Evolutionary conservation across 2,797 vertebrate species (phyloP).

Genomic region (Phylloscopus collybita): DNA sequence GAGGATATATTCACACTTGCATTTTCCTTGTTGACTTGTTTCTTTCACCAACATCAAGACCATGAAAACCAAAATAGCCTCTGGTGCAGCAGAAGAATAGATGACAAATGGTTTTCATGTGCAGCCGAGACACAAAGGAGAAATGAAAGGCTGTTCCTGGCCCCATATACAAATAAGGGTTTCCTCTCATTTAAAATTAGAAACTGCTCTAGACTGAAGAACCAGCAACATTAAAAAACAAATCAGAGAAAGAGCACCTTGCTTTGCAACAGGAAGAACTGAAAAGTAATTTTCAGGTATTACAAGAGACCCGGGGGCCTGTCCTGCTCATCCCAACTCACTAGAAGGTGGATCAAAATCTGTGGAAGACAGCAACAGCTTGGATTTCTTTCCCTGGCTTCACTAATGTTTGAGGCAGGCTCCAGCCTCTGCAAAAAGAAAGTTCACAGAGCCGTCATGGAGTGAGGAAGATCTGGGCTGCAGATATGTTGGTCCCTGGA

Average conservation of each 20-base stretch:
- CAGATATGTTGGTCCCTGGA: slow-evolving; percentile 13
- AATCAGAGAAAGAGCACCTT: slow-evolving; percentile 28
- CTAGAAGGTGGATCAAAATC: neutral
- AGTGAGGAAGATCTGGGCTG: slow-evolving; percentile 1
- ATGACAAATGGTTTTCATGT: slow-evolving; percentile 35
- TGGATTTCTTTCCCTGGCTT: neutral
- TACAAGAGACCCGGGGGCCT: neutral
- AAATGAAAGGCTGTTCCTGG: slow-evolving; percentile 63
- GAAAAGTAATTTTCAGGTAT: neutral
- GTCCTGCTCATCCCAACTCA: neutral
- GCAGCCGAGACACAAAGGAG: slow-evolving; percentile 57
- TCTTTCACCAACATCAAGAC: slow-evolving; percentile 52
- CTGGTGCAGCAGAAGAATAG: slow-evolving; percentile 35
- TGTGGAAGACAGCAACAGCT: neutral
- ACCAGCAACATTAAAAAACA: neutral
- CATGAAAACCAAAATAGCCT: slow-evolving; percentile 62
- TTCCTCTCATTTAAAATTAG: slow-evolving; percentile 71
- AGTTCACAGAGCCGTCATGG: slow-evolving; percentile 12
- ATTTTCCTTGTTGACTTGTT: slow-evolving; percentile 64
- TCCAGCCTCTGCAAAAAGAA: neutral
- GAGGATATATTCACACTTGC: slow-evolving; percentile 64
- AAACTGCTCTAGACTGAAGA: slow-evolving; percentile 23
- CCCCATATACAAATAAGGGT: slow-evolving; percentile 59
- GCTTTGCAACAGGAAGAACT: neutral
- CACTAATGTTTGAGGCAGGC: neutral